phyloP scores from a whole-genome alignment of 2,797 vertebrate genomes.

The Pangasius sanitwongsei region DNA sequence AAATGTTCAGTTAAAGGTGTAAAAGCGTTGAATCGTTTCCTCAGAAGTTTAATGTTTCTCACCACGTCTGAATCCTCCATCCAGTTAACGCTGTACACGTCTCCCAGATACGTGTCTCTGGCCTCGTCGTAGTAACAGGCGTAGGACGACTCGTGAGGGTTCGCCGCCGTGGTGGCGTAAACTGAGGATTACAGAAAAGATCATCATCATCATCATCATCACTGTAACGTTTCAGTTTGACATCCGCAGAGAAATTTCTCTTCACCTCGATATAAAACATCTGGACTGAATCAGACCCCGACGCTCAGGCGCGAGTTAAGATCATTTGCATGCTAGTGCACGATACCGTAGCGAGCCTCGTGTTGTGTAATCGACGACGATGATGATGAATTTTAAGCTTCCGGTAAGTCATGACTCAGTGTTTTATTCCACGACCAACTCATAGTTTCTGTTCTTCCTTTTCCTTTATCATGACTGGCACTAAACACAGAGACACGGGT shows the following conservation, averaged over 20 bases:
- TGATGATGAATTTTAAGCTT: not conserved
- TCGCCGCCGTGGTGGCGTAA: conserved; percentile 93
- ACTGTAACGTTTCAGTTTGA: not conserved
- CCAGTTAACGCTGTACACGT: conserved; percentile 98
- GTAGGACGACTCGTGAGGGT: conserved; percentile 87
- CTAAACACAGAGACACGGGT: not conserved
- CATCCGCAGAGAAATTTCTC: not conserved
- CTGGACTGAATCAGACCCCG: no score
- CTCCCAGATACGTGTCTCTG: conserved; percentile 91
- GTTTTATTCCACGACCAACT: not conserved
- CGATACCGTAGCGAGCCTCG: not conserved
- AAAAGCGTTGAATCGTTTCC: not conserved
- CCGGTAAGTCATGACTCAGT: not conserved
- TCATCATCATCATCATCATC: not conserved
- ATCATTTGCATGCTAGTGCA: no score
- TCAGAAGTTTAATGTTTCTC: not conserved
- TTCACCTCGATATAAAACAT: not conserved
- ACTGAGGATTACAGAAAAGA: conserved; percentile 70
- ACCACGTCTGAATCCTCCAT: conserved; percentile 97
- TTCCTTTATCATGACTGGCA: not conserved
- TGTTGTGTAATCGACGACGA: not conserved
- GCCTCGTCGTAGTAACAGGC: conserved; percentile 93
- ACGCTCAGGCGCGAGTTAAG: no score
- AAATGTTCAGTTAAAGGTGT: not conserved
- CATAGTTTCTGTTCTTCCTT: not conserved